Evolutionary conservation across 2,113 vertebrate genomes (phyloP).

Genomic region (Hassar affinis): DNA sequence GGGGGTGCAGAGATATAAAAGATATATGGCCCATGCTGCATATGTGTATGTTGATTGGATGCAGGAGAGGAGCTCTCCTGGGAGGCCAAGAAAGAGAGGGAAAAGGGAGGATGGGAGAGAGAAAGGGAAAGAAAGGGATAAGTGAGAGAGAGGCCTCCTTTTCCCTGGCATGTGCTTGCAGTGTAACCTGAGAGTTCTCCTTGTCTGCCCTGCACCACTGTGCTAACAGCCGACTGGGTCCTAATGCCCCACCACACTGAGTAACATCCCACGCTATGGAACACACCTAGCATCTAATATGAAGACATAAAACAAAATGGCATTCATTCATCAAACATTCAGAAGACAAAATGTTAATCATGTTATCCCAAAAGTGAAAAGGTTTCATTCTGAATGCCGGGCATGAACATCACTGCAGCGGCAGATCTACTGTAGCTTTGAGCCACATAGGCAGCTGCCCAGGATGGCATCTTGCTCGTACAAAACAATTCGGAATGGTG

Average conservation of each 20-base stretch:
- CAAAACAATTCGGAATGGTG: no score
- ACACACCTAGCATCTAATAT: neutral
- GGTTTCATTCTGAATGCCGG: neutral
- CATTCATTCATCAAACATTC: neutral
- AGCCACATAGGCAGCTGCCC: no score
- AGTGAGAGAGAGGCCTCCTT: conserved; percentile 50
- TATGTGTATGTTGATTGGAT: conserved; percentile 37
- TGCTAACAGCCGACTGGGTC: conserved; percentile 65
- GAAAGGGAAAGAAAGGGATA: neutral
- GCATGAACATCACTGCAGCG: neutral
- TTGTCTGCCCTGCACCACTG: conserved; percentile 69
- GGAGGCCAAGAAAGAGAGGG: conserved; percentile 1
- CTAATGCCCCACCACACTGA: conserved; percentile 55
- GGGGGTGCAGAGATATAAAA: conserved; percentile 28
- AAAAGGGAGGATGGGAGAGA: neutral
- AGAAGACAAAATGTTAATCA: neutral
- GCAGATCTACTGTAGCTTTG: no score
- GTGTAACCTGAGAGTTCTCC: conserved; percentile 76
- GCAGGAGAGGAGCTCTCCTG: conserved; percentile 24
- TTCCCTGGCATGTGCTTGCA: conserved; percentile 72
- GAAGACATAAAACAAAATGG: neutral
- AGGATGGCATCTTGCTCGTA: no score
- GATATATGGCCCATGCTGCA: conserved; percentile 31
- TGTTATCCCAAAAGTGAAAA: neutral
- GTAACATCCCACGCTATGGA: neutral